phyloP scores from a whole-genome alignment of 2,797 vertebrate species.

The Erpetoichthys calabaricus region DNA sequence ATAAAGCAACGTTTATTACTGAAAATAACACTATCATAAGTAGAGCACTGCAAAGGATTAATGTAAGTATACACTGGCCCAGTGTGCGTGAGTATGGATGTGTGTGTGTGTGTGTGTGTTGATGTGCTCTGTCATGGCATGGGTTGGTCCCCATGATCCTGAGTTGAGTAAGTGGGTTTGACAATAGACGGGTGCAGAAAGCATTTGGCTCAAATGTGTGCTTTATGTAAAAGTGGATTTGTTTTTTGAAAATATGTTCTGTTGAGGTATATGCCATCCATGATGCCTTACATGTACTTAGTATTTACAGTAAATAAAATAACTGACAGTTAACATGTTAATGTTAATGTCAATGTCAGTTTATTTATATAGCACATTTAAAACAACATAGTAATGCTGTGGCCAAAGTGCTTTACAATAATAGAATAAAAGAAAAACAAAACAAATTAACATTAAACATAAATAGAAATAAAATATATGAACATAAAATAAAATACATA shows the following conservation, averaged over 20 bases:
- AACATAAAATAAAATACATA: no score
- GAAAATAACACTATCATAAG: no score
- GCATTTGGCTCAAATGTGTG: conserved; percentile 13
- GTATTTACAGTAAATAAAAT: conserved; percentile 19
- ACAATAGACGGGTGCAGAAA: conserved; percentile 21
- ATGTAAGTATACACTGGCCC: no score
- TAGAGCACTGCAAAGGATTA: no score
- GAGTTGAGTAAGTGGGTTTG: conserved; percentile 21
- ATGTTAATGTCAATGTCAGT: no score
- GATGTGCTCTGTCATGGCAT: conserved; percentile 13
- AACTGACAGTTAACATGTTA: conserved; percentile 19
- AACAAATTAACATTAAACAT: no score
- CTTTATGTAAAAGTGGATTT: neutral
- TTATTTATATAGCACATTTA: no score
- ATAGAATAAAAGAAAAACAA: no score
- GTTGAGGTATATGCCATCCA: conserved; percentile 10
- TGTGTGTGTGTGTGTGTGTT: conserved; percentile 11
- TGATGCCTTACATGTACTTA: conserved; percentile 14
- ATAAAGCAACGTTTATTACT: no score
- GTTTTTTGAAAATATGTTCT: neutral
- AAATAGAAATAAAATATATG: no score
- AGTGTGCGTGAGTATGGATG: neutral
- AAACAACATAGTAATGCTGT: no score
- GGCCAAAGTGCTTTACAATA: no score
- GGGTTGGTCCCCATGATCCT: conserved; percentile 17